A percentile compares a stretch with the other conserved stretches of the same genome.
Evolutionary conservation across 1,140 invertebrate genomes (phyloP).

Genomic region (Arctopsyche grandis): DNA sequence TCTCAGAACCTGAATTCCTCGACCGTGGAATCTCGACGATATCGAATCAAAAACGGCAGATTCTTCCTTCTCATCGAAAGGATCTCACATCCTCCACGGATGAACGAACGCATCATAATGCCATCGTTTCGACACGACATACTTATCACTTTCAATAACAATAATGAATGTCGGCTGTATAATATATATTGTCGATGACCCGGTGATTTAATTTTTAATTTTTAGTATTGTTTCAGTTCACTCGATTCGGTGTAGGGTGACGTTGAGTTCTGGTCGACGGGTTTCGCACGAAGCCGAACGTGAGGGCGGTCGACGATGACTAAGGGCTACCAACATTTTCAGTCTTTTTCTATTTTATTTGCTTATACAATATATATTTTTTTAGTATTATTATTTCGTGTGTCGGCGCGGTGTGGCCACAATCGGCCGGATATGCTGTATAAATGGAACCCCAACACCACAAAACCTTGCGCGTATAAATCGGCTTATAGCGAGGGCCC

Average conservation of each 20-base stretch:
- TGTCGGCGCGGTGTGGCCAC: constrained; percentile 29
- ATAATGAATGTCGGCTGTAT: not conserved
- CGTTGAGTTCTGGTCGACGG: too few relatives aligned
- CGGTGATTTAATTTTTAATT: not conserved
- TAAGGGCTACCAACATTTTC: not conserved
- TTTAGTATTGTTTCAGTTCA: too few relatives aligned
- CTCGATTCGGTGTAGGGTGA: too few relatives aligned
- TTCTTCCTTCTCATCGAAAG: not conserved
- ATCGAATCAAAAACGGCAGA: not conserved
- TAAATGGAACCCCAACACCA: constrained; percentile 35
- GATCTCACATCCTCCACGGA: constrained; percentile 10
- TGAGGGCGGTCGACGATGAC: too few relatives aligned
- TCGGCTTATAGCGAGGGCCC: constrained; percentile 38
- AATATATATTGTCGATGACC: not conserved
- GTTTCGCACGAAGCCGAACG: too few relatives aligned
- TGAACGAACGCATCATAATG: not conserved
- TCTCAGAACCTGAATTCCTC: not conserved
- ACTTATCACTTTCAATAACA: not conserved
- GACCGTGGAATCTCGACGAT: not conserved
- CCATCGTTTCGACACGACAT: not conserved
- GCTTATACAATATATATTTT: constrained; percentile 14
- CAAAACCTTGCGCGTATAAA: constrained; percentile 43
- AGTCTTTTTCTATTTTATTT: not conserved
- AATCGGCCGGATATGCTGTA: constrained; percentile 44
- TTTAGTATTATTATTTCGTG: constrained; percentile 32